Percentiles rank a stretch among this genome's conserved stretches.
Conservation (phyloP, 2,797 vertebrate genomes). For the Sebastes taczanowskii region DNA sequence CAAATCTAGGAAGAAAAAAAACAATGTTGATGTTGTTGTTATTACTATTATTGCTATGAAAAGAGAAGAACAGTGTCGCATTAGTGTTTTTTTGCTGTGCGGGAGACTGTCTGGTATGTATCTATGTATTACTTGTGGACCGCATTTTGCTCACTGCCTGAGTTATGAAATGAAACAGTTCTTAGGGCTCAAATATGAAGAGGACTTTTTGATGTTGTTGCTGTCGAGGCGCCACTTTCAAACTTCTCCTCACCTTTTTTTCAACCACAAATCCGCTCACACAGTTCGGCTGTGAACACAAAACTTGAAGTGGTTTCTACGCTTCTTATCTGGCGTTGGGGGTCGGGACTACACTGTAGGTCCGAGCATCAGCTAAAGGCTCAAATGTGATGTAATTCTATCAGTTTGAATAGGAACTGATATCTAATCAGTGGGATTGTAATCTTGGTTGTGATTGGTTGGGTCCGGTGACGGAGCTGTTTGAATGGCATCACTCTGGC, state of each 20-base stretch:
- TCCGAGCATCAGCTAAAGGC: not conserved
- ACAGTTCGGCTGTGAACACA: not conserved
- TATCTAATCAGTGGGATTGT: not conserved
- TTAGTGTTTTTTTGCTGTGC: conserved; percentile 62
- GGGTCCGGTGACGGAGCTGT: conserved; percentile 20
- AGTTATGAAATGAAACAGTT: conserved; percentile 50
- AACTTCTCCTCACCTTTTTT: not conserved
- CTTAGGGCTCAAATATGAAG: not conserved
- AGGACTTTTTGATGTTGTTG: too few relatives aligned
- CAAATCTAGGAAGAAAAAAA: conserved; percentile 61
- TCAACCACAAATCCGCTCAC: not conserved
- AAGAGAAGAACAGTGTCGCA: conserved; percentile 51
- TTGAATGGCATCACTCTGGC: conserved; percentile 60
- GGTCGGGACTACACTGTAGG: too few relatives aligned
- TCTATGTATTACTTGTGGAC: conserved; percentile 56
- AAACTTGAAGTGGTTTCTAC: not conserved
- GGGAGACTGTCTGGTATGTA: conserved; percentile 49
- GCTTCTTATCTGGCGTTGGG: not conserved
- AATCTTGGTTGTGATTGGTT: not conserved
- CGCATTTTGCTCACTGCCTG: conserved; percentile 48
- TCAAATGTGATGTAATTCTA: not conserved
- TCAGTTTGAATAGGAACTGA: not conserved
- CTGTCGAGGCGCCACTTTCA: not conserved
- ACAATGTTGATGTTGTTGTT: conserved; percentile 55
- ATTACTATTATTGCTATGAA: conserved; percentile 59